Evolutionary conservation across 2,888 invertebrate species (phyloP), one percentile per base, ranked within the genome.

Genomic region (Watsonalla binaria): DNA sequence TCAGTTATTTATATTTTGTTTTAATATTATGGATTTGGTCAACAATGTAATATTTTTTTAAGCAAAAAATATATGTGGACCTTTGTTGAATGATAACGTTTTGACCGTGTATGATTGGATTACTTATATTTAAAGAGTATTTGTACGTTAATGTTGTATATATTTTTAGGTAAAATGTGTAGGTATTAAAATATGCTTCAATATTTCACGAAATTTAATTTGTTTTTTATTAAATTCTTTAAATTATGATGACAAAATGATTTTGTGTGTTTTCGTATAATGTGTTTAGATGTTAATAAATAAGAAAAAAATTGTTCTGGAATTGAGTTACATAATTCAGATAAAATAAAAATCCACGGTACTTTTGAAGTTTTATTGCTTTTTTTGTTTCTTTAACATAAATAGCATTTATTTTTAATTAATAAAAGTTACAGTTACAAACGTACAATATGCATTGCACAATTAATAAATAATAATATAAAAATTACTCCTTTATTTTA

Each of bases 341-440:
- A 42, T 6, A 42, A 77, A 82, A 85, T 80, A 76, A 83, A 84
- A 86, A 78, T 63, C 73, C 72, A 71, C 45, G 61, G 66, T 79
- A 73, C 79, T 86, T 89, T 89, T 82, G 80, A 86, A 84, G 82
- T 90, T 90, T 90, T 90, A 90, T 90, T 90, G 78, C 76, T 84
- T 89, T 89, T 86, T 90, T 88, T 88, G 79, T 86, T 81, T 85
- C 79, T 84, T 86, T 90, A 86, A 90, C 89, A 90, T 90, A 90
- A 89, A 90, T 90, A 90, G 88, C 87, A 87, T 90, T 90, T 89
- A 90, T 87, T 86, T 87, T 89, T 86, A 86, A 84, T 77, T 83
- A 89, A 80, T 86, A 88, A 81, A 87, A 87, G 86, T 87, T 88
- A 88, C 86, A 88, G 80, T 84, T 86, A 90, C 84, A 88, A 86